Evolutionary conservation across 2,888 invertebrate genomes (phyloP).

Genomic region (Pterostichus madidus): DNA sequence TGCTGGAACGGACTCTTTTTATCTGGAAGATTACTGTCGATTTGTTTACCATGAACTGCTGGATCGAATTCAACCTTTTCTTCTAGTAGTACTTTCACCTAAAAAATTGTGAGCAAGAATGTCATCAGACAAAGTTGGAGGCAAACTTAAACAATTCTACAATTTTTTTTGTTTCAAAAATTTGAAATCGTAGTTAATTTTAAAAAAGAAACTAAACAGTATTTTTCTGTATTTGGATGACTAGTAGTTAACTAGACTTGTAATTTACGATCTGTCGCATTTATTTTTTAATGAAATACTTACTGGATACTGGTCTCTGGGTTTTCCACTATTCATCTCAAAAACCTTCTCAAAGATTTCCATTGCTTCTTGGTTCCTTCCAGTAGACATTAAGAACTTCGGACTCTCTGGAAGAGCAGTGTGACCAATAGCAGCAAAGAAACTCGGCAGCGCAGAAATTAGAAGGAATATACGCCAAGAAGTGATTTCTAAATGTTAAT

Average conservation of each 20-base stretch:
- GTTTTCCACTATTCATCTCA: constrained; percentile 81
- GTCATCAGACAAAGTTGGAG: too few relatives aligned
- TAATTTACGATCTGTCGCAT: too few relatives aligned
- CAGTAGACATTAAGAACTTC: constrained; percentile 84
- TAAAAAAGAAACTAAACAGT: too few relatives aligned
- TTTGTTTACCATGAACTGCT: constrained; percentile 75
- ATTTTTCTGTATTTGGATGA: too few relatives aligned
- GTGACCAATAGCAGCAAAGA: constrained; percentile 81
- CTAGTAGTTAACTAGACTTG: too few relatives aligned
- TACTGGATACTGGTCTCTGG: constrained; percentile 82
- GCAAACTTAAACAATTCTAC: too few relatives aligned
- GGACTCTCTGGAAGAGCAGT: constrained; percentile 85
- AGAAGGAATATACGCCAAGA: constrained; percentile 83
- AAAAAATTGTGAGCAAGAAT: too few relatives aligned
- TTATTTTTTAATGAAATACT: constrained; percentile 69
- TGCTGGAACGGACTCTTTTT: constrained; percentile 76
- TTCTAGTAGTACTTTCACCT: constrained; percentile 75
- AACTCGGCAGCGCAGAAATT: constrained; percentile 82
- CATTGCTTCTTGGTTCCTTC: constrained; percentile 82
- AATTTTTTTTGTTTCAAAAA: too few relatives aligned
- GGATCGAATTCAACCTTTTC: constrained; percentile 72
- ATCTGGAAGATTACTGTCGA: constrained; percentile 73
- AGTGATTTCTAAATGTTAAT: constrained; percentile 77
- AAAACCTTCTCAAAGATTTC: constrained; percentile 82
- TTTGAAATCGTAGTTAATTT: too few relatives aligned